Base-by-base conservation (phyloP, 2,797 vertebrate genomes). In the Psittacula derbiana region DNA sequence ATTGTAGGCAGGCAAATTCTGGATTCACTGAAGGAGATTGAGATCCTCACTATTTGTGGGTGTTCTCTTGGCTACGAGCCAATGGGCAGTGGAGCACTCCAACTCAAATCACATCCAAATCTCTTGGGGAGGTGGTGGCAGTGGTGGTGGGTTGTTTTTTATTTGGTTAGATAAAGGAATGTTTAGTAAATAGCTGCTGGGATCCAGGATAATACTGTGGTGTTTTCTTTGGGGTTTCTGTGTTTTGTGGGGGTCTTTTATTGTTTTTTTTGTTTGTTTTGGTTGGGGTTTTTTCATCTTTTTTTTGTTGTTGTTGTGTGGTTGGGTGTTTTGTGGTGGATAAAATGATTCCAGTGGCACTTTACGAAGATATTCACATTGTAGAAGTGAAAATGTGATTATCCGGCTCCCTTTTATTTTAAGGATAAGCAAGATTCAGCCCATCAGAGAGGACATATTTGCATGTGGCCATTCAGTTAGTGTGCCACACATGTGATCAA, bases 401-500 rank as follows among this genome's bases (percentile, higher is more conserved):
- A 67, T 88, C n/a, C 12, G 33, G 12, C 14, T 76, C 21, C 4
- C 10, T 70, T 83, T 76, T 80, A 60, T 94, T 90, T 76, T 74
- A 71, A 78, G 80, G 88, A 94, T 82, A 81, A 92, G 46, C 55
- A 86, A 19, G 71, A 79, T 80, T 90, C 76, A 85, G 55, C 41
- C 70, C 87, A 66, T 97, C 70, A 19, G 61, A 93, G 52, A 80
- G 36, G 1, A 90, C 74, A 92, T 78, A 84, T 53, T 95, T 87
- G 61, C 69, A 80, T 95, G 93, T 93, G 90, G 89, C 93, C 75
- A 4, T 70, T 96, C 1, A 1, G 6, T 92, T 76, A 89, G 79
- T 90, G 72, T 91, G 88, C 92, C 58, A 76, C 95, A 96, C 86
- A 62, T 96, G 96, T 90, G 92, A 95, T 94, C 88, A 90, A 94